These are phyloP conservation scores for Lepus americanus DNA, from an alignment of 2,113 vertebrate species.

Conservation along the genomic window DNA sequence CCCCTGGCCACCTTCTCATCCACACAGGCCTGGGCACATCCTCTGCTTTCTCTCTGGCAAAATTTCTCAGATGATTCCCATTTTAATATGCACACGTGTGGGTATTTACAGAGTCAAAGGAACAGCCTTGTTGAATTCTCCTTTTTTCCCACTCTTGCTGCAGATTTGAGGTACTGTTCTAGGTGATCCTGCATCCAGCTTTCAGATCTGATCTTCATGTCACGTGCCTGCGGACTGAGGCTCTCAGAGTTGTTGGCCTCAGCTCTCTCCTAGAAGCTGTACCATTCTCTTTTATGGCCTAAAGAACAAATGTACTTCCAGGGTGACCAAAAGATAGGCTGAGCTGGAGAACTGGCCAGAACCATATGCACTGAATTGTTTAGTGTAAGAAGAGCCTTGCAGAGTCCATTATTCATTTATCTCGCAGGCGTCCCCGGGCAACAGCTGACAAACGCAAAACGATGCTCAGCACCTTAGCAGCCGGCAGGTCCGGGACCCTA, in stretches of 20 bases:
- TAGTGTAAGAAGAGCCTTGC: conserved; percentile 72
- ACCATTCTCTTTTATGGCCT: background rate
- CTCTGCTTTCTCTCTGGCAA: background rate
- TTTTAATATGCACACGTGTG: background rate
- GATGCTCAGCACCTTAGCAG: conserved; percentile 63
- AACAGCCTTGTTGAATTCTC: background rate
- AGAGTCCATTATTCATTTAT: conserved; percentile 81
- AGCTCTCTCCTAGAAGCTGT: background rate
- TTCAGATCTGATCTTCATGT: background rate
- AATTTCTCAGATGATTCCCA: background rate
- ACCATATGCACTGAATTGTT: conserved; percentile 80
- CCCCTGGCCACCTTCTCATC: background rate
- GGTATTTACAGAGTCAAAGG: background rate
- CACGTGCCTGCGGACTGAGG: background rate
- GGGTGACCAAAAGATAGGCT: conserved; percentile 6
- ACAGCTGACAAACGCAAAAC: conserved; percentile 79
- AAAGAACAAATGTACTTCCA: conserved; percentile 71
- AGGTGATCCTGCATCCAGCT: background rate
- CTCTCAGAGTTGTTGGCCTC: background rate
- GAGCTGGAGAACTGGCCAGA: conserved; percentile 41
- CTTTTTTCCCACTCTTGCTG: background rate
- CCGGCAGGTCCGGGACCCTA: conserved; percentile 53
- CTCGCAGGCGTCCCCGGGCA: conserved; percentile 73
- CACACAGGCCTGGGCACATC: too few relatives aligned
- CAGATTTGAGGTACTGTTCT: background rate